Conservation (phyloP, 1,140 invertebrate genomes). For the Frieseomelitta varia region DNA sequence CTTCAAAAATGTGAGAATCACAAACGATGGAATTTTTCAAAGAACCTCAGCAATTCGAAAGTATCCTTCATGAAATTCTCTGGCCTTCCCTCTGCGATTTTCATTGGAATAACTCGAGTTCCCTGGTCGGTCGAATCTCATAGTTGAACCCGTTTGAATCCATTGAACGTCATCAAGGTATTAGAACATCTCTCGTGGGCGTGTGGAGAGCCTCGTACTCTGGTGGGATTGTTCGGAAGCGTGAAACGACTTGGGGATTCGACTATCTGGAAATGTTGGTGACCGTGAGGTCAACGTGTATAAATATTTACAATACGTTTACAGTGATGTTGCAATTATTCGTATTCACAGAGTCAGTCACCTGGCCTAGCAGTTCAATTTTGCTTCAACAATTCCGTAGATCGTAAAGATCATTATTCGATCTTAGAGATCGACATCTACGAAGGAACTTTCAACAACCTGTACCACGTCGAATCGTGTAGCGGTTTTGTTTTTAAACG, state of each 20-base stretch:
- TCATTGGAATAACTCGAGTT: neutral
- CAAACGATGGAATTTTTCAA: neutral
- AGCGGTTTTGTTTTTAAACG: conserved; percentile 40
- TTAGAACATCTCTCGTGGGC: conserved; percentile 31
- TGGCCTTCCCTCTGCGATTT: neutral
- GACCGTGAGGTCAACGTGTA: conserved; percentile 22
- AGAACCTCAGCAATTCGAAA: neutral
- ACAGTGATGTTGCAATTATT: conserved; percentile 35
- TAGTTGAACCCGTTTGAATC: conserved; percentile 26
- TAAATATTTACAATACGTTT: conserved; percentile 12
- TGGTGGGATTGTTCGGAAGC: neutral
- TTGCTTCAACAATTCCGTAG: neutral
- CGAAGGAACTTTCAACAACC: neutral
- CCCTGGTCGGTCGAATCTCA: neutral
- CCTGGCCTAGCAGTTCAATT: neutral
- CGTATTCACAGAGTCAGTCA: neutral
- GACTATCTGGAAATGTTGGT: conserved; percentile 30
- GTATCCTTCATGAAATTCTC: neutral
- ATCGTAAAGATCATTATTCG: neutral
- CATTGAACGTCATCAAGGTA: conserved; percentile 40
- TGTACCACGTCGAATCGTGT: neutral
- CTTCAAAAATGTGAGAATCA: neutral
- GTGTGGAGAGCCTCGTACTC: neutral
- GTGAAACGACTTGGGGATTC: conserved; percentile 3
- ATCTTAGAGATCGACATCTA: neutral